phyloP scores from a whole-genome alignment of 2,888 invertebrate species.

The Hoplodrina ambigua region DNA sequence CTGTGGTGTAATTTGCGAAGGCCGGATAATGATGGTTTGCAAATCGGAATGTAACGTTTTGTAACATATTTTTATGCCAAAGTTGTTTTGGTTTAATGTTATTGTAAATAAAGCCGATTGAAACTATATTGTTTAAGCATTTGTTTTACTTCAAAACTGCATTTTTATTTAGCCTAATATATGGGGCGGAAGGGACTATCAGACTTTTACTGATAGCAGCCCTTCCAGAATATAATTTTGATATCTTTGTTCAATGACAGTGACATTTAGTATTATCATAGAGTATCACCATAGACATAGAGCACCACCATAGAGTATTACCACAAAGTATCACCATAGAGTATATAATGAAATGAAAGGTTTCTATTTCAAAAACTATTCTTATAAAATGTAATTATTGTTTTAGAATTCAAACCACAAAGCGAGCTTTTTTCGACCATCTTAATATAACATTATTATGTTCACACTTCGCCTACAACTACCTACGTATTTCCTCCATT shows the following conservation, averaged over 20 bases:
- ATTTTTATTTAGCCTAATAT: too few relatives aligned
- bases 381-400: background rate
- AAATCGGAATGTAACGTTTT: conserved; percentile 33
- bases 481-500: conserved; percentile 52
- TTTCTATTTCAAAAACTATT: too few relatives aligned
- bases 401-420: conserved; percentile 11
- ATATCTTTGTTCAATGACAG: too few relatives aligned
- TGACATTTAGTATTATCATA: too few relatives aligned
- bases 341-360: too few relatives aligned
- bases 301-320: too few relatives aligned
- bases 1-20: conserved; percentile 54
- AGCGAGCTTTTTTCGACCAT: conserved; percentile 47
- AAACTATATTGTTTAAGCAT: background rate
- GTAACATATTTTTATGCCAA: conserved; percentile 41
- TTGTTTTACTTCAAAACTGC: background rate
- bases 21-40: conserved; percentile 37
- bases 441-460: conserved; percentile 38
- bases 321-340: too few relatives aligned
- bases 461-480: conserved; percentile 6
- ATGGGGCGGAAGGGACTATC: too few relatives aligned
- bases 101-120: background rate
- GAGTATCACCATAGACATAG: too few relatives aligned
- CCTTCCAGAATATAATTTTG: too few relatives aligned
- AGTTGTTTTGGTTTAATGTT: conserved; percentile 3
- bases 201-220: too few relatives aligned